Percentiles rank a stretch among this genome's conserved stretches.
phyloP scores from a whole-genome alignment of 2,888 invertebrate genomes.

The Gortyna flavago region DNA sequence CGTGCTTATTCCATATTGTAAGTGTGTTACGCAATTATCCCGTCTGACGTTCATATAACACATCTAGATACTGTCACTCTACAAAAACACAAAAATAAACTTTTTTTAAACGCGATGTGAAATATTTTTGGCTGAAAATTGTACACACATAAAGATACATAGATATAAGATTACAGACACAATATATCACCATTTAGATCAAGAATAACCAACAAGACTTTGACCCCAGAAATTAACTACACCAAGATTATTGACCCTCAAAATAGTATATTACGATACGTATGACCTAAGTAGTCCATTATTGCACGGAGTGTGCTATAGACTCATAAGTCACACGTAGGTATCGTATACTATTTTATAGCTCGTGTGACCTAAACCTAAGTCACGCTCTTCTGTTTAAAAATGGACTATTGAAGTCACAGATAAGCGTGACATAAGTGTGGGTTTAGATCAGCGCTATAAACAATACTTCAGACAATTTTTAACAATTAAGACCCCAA shows the following conservation, averaged over 20 bases:
- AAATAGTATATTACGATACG: neutral
- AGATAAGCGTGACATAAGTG: neutral
- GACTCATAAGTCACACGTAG: no score
- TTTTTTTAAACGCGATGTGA: neutral
- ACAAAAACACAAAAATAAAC: neutral
- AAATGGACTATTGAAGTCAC: no score
- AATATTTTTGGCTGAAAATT: neutral
- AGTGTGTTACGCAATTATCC: neutral
- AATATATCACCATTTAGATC: conserved; percentile 15
- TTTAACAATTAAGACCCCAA: conserved; percentile 12
- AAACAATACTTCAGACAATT: conserved; percentile 1
- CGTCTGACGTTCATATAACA: neutral
- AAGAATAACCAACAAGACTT: conserved; percentile 16
- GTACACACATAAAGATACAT: neutral
- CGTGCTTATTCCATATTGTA: neutral
- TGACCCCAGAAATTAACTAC: conserved; percentile 38
- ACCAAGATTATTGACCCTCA: neutral
- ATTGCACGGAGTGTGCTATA: no score
- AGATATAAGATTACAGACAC: conserved; percentile 24
- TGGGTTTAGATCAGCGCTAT: neutral
- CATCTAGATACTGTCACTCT: neutral
- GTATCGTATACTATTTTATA: no score
- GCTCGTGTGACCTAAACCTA: no score
- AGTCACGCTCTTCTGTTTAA: no score
- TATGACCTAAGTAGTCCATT: no score